Base-by-base conservation (phyloP, 1,140 invertebrate genomes). In the Apocrypta bakeri region DNA sequence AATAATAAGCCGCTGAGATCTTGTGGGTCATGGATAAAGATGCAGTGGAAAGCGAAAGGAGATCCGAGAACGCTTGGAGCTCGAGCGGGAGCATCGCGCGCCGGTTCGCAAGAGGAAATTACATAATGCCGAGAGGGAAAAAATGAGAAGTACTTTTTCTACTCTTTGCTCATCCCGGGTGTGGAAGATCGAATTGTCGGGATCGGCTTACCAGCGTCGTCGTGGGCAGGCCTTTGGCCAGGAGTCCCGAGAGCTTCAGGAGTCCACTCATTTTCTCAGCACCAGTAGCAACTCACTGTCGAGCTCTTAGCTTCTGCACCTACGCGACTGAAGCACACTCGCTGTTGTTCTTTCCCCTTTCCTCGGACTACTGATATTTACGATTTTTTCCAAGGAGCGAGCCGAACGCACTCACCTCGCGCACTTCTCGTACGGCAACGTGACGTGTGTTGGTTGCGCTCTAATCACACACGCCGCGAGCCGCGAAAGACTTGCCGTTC, bases 351-450 rank as follows among this genome's bases (percentile, higher is more conserved):
- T 12, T 21, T 72, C 11, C 7, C n/a, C n/a, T 73, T 11, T 73
- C 48, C 2, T 61, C 25, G 17, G 25, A 27, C 21, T 27, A 12
- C 37, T 11, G 69, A 14, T 71, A n/a, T 71, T 77, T 85, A 12
- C 12, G 33, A 21, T 64, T 17, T 21, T 69, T 11, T 25, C 31
- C 63, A n/a, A n/a, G n/a, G 63, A 17, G 40, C 29, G 24, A 21
- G 25, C 2, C 25, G 0, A n/a, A 37, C 66, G 64, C 69, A 64
- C 72, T 56, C 81, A 82, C 81, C 74, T 87, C 87, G 86, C 89
- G 88, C 87, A 89, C 88, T 89, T 90, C 87, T 89, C 85, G 86
- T 82, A 88, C 88, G 87, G 87, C 86, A 84, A 84, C 66, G 84
- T 83, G 83, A 86, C 69, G 63, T 84, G 85, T 85, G 84, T 86